phyloP scores from a whole-genome alignment of 2,113 vertebrate genomes.

The Oxyruncus cristatus region DNA sequence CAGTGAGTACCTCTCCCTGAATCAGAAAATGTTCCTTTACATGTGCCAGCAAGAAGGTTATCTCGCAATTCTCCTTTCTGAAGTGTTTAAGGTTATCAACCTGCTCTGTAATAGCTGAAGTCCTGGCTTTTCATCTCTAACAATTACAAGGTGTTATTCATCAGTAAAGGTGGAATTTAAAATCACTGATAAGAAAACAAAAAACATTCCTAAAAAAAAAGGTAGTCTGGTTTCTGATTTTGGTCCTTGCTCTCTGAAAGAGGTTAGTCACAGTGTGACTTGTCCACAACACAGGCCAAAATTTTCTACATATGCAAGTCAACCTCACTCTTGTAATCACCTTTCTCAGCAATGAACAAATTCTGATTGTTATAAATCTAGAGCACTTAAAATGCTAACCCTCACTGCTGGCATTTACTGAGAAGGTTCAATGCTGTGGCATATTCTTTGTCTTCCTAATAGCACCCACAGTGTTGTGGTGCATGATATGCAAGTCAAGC shows the following conservation, averaged over 20 bases:
- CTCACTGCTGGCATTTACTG: background rate
- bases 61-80: background rate
- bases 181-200: background rate
- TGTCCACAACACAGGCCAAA: background rate
- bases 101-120: background rate
- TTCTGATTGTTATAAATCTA: background rate
- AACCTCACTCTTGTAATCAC: background rate
- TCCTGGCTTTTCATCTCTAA: background rate
- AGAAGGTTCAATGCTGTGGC: background rate
- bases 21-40: background rate
- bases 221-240: background rate
- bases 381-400: background rate
- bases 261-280: background rate
- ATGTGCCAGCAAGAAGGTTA: background rate
- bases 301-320: background rate
- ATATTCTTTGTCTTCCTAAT: slow-evolving; percentile 2
- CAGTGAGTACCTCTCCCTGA: background rate
- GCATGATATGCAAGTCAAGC: background rate
- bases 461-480: fast-evolving
- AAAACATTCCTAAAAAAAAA: background rate
- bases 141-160: background rate
- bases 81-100: background rate
- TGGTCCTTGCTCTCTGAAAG: background rate
- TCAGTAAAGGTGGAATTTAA: background rate
- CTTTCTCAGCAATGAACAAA: background rate